Base-by-base conservation (phyloP, 92 coral and sea anemone species). In the Palythoa grandis region DNA sequence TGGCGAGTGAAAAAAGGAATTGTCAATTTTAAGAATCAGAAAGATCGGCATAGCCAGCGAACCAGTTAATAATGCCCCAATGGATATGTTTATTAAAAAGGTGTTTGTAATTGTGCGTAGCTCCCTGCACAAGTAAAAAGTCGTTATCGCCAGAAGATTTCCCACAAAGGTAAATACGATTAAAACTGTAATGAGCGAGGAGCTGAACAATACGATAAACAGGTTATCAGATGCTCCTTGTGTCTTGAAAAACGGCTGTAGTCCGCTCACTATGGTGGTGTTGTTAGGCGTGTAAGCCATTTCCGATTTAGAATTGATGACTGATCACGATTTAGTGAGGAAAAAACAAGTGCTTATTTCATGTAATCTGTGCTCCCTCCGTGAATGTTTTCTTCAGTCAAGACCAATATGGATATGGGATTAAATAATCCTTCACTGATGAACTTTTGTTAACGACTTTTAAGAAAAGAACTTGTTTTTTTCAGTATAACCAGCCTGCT, bases 31-130 rank as follows among this genome's bases (percentile, higher is more conserved):
- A 19, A 92, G 88, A 1, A 92, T 88, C 67, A 97, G 57, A 74
- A 94, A 97, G 54, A 97, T 87, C 1, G 99, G 99, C 97, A 97
- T 92, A 12, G 99, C 90, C 11, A 97, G 90, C 35, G 89, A 39
- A 6, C 97, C 98, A 11, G 99, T 97, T 35, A 95, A 77, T 56
- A 97, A 72, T 37, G 92, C 99, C 0, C 98, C 99, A 19, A 95
- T 11, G 17, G 97, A 91, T 60, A 97, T 82, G 10, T 96, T 93
- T 20, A 93, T 91, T 11, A 97, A 91, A 79, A 97, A 97, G 39
- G 95, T 93, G 78, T 97, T 97, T n/a, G 98, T 93, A 48, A 88
- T 91, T n/a, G 92, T 91, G 16, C 96, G 95, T 52, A 97, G 91
- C 85, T 97, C 98, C 70, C 91, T 95, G 63, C 97, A 95, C 56